phyloP scores from a whole-genome alignment of 2,888 invertebrate genomes.

The Tyria jacobaeae region DNA sequence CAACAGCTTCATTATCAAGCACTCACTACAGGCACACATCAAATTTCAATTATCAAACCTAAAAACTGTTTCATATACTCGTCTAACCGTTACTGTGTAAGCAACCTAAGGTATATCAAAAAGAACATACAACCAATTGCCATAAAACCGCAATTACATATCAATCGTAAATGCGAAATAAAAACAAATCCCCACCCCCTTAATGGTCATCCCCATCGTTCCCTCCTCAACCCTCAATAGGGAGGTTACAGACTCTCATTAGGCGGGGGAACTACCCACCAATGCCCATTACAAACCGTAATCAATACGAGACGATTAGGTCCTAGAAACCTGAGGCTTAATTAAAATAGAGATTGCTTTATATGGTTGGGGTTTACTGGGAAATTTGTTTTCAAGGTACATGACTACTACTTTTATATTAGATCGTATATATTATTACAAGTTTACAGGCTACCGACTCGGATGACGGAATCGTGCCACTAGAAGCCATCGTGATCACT shows the following conservation, averaged over 20 bases:
- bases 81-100: not conserved
- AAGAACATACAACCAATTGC: slow-evolving; percentile 6
- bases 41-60: not conserved
- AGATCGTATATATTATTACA: not conserved
- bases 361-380: slow-evolving; percentile 13
- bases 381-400: slow-evolving; percentile 1
- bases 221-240: slow-evolving; percentile 41
- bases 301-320: slow-evolving; percentile 81
- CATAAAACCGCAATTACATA: slow-evolving; percentile 26
- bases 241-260: slow-evolving; percentile 64
- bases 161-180: slow-evolving; percentile 30
- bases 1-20: too few relatives aligned
- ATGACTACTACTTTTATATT: not conserved
- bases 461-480: too few relatives aligned
- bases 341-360: slow-evolving; percentile 58
- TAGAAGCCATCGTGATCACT: too few relatives aligned
- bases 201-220: slow-evolving; percentile 41
- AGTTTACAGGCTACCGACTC: too few relatives aligned
- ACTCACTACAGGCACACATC: too few relatives aligned
- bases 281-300: slow-evolving; percentile 60
- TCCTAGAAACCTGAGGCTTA: slow-evolving; percentile 50
- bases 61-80: not conserved
- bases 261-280: slow-evolving; percentile 59
- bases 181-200: slow-evolving; percentile 32
- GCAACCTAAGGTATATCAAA: not conserved